Percentiles rank a stretch among this genome's conserved stretches.
phyloP scores from a whole-genome alignment of 2,113 vertebrate genomes.

The Otus sunia region DNA sequence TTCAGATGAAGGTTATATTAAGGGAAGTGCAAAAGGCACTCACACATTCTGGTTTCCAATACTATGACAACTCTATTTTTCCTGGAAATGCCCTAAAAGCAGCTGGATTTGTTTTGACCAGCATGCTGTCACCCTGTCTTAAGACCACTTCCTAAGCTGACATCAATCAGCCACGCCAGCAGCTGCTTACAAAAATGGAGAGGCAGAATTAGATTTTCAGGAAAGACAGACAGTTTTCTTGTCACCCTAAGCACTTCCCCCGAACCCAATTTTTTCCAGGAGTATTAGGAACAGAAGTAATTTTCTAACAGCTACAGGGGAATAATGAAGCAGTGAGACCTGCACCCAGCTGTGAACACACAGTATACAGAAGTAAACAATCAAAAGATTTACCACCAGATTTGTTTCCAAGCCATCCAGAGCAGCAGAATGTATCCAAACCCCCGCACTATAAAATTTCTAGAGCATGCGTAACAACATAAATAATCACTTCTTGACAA shows the following conservation, averaged over 20 bases:
- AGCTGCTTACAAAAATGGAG: conserved; percentile 19
- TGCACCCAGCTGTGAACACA: background rate
- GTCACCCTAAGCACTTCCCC: conserved; percentile 15
- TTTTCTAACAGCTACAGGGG: background rate
- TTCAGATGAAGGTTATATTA: background rate
- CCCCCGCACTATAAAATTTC: background rate
- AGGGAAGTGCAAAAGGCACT: background rate
- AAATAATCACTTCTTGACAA: background rate
- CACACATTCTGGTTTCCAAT: background rate
- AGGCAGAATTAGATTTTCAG: background rate
- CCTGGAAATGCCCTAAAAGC: conserved; percentile 40
- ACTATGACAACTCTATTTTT: background rate
- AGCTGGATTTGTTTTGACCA: conserved; percentile 39
- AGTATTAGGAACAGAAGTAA: background rate
- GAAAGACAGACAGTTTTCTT: background rate
- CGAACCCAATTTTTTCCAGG: background rate
- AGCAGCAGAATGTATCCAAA: background rate
- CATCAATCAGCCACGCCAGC: conserved; percentile 30
- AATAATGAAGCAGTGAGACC: background rate
- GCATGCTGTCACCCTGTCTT: background rate
- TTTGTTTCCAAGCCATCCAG: background rate
- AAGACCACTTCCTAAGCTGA: conserved; percentile 20
- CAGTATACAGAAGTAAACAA: background rate
- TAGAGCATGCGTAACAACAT: background rate
- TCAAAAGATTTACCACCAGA: background rate